Evolutionary conservation across 2,888 invertebrate species (phyloP).

Genomic region (Oscheius sp.): DNA sequence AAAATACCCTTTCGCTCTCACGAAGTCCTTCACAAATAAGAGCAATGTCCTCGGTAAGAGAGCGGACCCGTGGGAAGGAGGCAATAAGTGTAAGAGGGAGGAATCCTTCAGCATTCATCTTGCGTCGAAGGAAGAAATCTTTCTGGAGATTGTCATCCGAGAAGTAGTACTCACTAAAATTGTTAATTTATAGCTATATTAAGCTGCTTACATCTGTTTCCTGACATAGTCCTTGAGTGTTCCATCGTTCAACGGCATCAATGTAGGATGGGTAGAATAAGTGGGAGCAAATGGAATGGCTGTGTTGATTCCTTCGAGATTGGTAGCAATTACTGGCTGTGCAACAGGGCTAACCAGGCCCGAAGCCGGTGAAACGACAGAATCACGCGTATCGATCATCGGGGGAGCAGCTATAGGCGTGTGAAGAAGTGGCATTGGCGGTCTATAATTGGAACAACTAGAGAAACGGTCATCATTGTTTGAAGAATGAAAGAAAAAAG

Average conservation of each 20-base stretch:
- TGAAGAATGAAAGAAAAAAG: slow-evolving; percentile 6
- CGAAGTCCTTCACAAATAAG: slow-evolving; percentile 86
- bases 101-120: slow-evolving; percentile 94
- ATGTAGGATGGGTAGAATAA: slow-evolving; percentile 45
- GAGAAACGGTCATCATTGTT: not conserved
- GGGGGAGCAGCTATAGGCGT: slow-evolving; percentile 42
- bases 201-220: slow-evolving; percentile 68
- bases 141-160: slow-evolving; percentile 92
- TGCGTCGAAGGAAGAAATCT: slow-evolving; percentile 94
- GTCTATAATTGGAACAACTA: slow-evolving; percentile 43
- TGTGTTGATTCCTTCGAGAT: slow-evolving; percentile 54
- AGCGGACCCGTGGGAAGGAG: slow-evolving; percentile 92
- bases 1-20: slow-evolving; percentile 87
- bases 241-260: slow-evolving; percentile 59
- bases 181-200: not conserved
- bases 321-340: slow-evolving; percentile 18
- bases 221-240: slow-evolving; percentile 70
- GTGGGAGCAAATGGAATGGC: slow-evolving; percentile 59
- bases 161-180: slow-evolving; percentile 95
- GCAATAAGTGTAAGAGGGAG: slow-evolving; percentile 92
- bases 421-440: slow-evolving; percentile 56
- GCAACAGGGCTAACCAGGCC: slow-evolving; percentile 12
- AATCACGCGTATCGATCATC: slow-evolving; percentile 43
- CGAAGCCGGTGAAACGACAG: slow-evolving; percentile 50
- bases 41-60: slow-evolving; percentile 86